These are phyloP conservation scores for Deilephila porcellus DNA, from an alignment of 2,888 invertebrate species.

Conservation along the genomic window DNA sequence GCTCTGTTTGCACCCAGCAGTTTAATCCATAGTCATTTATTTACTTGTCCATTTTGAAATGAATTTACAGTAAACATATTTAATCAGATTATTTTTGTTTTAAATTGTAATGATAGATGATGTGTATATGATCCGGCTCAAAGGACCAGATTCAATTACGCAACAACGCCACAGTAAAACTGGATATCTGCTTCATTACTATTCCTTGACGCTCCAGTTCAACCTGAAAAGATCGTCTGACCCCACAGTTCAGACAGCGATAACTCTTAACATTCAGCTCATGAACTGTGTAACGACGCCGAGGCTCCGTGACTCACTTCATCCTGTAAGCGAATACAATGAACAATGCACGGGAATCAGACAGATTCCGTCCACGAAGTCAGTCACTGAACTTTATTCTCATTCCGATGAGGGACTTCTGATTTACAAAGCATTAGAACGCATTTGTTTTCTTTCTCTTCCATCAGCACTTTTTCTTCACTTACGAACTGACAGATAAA, in stretches of 20 bases:
- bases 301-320: slow-evolving; percentile 7
- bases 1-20: too few relatives aligned
- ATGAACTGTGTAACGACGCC: not conserved
- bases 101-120: too few relatives aligned
- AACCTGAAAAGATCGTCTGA: slow-evolving; percentile 1
- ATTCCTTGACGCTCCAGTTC: not conserved
- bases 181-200: too few relatives aligned
- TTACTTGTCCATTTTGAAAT: too few relatives aligned
- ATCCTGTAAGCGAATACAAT: slow-evolving; percentile 19
- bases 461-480: too few relatives aligned
- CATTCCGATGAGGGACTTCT: not conserved
- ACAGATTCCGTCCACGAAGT: not conserved
- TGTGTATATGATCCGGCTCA: too few relatives aligned
- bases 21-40: too few relatives aligned
- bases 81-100: too few relatives aligned
- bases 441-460: not conserved
- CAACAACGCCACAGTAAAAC: too few relatives aligned
- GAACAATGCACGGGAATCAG: not conserved
- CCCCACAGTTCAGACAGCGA: not conserved
- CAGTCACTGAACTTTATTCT: slow-evolving; percentile 8
- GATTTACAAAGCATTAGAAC: not conserved
- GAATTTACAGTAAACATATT: too few relatives aligned
- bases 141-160: too few relatives aligned
- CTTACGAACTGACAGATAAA: too few relatives aligned
- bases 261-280: slow-evolving; percentile 18